Evolutionary conservation across 1,140 invertebrate species (phyloP).

Genomic region (Eubasilissa regina): DNA sequence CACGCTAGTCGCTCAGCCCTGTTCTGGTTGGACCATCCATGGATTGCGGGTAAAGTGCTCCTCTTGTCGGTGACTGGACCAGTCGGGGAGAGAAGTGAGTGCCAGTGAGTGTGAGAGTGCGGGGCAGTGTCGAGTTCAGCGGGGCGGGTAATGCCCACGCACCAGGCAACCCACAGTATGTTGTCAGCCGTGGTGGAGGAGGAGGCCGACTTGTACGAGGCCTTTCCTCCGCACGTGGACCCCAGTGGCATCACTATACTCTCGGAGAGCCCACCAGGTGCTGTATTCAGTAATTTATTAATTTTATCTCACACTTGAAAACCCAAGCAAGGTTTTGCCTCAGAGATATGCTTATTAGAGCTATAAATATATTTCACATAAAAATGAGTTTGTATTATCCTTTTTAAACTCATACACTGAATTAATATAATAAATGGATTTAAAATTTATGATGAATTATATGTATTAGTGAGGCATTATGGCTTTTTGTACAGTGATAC

Average conservation of each 20-base stretch:
- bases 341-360: too few species aligned
- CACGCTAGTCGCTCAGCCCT: neutral
- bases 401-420: too few species aligned
- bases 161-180: constrained; percentile 61
- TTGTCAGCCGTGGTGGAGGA: constrained; percentile 78
- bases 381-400: too few species aligned
- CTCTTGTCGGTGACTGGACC: neutral
- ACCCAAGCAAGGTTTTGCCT: too few species aligned
- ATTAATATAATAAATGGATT: too few species aligned
- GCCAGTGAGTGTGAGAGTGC: constrained; percentile 1
- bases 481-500: too few species aligned
- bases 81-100: neutral
- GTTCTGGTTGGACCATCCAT: neutral
- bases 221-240: constrained; percentile 82
- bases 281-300: constrained; percentile 38
- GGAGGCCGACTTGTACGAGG: constrained; percentile 81
- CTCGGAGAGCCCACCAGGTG: constrained; percentile 72
- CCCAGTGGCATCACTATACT: constrained; percentile 79
- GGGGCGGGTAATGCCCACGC: constrained; percentile 68
- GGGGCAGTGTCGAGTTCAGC: constrained; percentile 3
- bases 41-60: constrained; percentile 26
- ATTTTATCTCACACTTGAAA: too few species aligned
- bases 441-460: too few species aligned
- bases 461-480: too few species aligned
- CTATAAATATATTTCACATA: too few species aligned